Evolutionary conservation across 2,797 vertebrate species (phyloP), one percentile per base, ranked within the genome.

Genomic region (Mormyrus proboscirostris): DNA sequence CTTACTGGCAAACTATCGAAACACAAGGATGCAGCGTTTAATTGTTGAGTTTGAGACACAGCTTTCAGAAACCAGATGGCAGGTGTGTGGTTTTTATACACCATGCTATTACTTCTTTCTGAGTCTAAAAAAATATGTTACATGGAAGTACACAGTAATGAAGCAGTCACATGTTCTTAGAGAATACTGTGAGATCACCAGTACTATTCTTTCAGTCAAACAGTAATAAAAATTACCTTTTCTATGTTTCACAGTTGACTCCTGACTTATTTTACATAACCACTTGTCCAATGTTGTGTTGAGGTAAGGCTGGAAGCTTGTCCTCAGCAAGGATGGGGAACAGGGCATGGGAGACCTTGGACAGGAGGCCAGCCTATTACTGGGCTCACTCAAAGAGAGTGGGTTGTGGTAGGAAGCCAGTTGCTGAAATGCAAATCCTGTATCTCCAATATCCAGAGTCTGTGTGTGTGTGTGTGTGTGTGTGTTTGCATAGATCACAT

Each of bases 121-220:
- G 51, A 29, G n/a, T 51, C 25, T 3, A n/a, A 73, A 88, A 22
- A 25, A 83, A 86, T 29, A 22, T 65, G 22, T 50, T 62, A 44
- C 16, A 25, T 89, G 57, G 55, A 89, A 59, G 57, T 33, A 44
- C 10, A 4, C 29, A 33, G 86, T 55, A 25, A 79, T 62, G 19
- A 62, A 47, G 73, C 38, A 22, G 83, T 22, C 53, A 55, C 65
- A 51, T 90, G 59, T 59, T 19, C 19, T 83, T 22, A 33, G 8
- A 53, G 4, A 62, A 12, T 25, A 53, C 84, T 49, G 85, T 62
- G 33, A 87, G 53, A 51, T 86, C n/a, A 84, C 29, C 38, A 88
- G 41, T 69, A 83, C 47, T 38, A 88, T 65, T 90, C 79, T 90
- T 84, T 90, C 69, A 84, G 22, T 44, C 16, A 44, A 41, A 59